These are phyloP conservation scores for Proisotoma minuta DNA, from an alignment of 2,888 invertebrate genomes.

Conservation along the genomic window DNA sequence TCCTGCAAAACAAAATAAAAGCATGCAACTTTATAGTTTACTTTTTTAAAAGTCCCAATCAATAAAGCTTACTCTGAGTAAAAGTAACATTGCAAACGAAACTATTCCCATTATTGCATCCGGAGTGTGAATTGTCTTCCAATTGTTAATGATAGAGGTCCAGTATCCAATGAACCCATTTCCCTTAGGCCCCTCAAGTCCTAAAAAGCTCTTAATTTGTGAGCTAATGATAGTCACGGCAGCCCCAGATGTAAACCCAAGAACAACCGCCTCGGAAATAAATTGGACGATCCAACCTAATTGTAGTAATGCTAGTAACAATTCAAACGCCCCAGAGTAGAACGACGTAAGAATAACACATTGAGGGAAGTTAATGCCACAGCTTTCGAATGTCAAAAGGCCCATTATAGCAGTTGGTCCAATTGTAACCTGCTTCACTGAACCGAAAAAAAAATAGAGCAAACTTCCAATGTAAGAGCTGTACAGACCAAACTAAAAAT, in stretches of 20 bases:
- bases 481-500: slow-evolving; percentile 38
- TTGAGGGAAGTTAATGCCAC: slow-evolving; percentile 35
- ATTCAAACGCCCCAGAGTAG: slow-evolving; percentile 41
- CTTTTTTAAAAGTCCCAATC: not conserved
- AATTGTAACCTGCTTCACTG: slow-evolving; percentile 55
- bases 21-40: not conserved
- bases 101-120: slow-evolving; percentile 51
- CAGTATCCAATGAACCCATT: slow-evolving; percentile 42
- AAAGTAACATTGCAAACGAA: slow-evolving; percentile 68
- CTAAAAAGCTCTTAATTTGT: slow-evolving; percentile 30
- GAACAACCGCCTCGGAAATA: slow-evolving; percentile 82
- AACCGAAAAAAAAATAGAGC: slow-evolving; percentile 55
- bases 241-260: slow-evolving; percentile 65
- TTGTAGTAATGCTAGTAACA: slow-evolving; percentile 42
- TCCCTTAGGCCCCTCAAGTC: slow-evolving; percentile 27
- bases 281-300: slow-evolving; percentile 77
- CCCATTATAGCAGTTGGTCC: slow-evolving; percentile 57
- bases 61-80: slow-evolving; percentile 58
- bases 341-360: slow-evolving; percentile 43
- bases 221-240: slow-evolving; percentile 26
- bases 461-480: slow-evolving; percentile 52
- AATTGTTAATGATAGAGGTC: slow-evolving; percentile 33
- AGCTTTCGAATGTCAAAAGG: slow-evolving; percentile 40
- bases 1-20: slow-evolving; percentile 54
- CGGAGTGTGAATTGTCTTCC: slow-evolving; percentile 21